Percentiles rank a stretch among this genome's conserved stretches.
Conservation (phyloP, 1,140 invertebrate genomes). For the Potamilus streckersoni region DNA sequence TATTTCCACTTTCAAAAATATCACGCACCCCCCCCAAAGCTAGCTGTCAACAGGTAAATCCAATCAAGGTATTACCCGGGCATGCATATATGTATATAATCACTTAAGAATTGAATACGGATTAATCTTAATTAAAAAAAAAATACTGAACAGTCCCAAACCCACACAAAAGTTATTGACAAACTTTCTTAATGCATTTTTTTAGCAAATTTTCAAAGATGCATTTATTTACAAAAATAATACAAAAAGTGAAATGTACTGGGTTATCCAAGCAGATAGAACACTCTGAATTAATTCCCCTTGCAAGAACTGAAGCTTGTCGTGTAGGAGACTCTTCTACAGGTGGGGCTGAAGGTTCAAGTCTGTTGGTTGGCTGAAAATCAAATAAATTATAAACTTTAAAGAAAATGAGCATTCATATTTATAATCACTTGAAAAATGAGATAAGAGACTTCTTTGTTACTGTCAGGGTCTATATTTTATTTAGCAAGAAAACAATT, state of each 20-base stretch:
- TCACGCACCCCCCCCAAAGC: too few species aligned
- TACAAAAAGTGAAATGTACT: slow-evolving; percentile 46
- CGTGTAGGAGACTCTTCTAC: not conserved
- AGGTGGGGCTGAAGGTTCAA: slow-evolving; percentile 66
- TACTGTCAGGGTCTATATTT: not conserved
- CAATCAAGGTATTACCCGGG: too few species aligned
- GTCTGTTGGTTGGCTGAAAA: slow-evolving; percentile 64
- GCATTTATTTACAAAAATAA: not conserved
- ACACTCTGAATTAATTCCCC: slow-evolving; percentile 75
- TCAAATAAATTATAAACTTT: too few species aligned
- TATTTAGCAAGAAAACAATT: not conserved
- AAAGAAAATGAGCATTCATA: slow-evolving; percentile 46
- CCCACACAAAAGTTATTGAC: not conserved
- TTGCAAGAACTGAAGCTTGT: slow-evolving; percentile 48
- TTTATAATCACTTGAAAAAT: not conserved
- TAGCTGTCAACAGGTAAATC: too few species aligned
- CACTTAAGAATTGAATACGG: not conserved
- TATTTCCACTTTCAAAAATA: too few species aligned
- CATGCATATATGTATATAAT: not conserved
- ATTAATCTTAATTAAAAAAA: not conserved
- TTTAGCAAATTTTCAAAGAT: not conserved
- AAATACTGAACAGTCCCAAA: not conserved
- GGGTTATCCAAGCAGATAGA: slow-evolving; percentile 82
- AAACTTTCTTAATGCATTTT: not conserved
- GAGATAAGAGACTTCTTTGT: not conserved